Conservation (phyloP, 1,140 invertebrate genomes). For the Bombus picipes region DNA sequence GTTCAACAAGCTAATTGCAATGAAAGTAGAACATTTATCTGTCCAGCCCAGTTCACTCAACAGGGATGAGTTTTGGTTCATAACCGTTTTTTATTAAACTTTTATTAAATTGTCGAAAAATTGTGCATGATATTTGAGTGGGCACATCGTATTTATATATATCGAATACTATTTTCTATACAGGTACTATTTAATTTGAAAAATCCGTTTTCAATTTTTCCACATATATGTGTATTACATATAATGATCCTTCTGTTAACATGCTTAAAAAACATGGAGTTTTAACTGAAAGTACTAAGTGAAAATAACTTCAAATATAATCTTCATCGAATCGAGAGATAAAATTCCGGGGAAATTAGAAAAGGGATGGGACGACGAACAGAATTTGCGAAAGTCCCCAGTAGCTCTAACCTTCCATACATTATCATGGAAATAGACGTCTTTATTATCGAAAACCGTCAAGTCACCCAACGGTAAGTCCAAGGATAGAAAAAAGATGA, state of each 20-base stretch:
- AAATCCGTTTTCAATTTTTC: no score
- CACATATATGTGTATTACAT: no score
- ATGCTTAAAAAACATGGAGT: background rate
- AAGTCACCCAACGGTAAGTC: conserved; percentile 17
- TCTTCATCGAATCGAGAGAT: background rate
- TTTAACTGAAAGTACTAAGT: background rate
- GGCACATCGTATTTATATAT: no score
- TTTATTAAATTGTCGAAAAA: background rate
- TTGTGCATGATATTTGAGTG: background rate
- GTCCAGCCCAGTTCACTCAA: background rate
- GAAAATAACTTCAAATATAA: background rate
- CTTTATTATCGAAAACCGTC: conserved; percentile 42
- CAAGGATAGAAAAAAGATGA: background rate
- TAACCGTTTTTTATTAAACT: background rate
- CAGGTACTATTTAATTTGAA: no score
- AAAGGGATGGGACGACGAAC: background rate
- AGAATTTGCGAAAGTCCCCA: background rate
- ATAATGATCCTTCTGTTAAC: background rate
- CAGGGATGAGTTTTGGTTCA: background rate
- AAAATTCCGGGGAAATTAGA: background rate
- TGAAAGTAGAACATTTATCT: background rate
- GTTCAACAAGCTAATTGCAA: background rate
- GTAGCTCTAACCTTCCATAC: background rate
- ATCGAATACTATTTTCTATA: no score
- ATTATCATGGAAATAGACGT: conserved; percentile 19